Evolutionary conservation across 92 coral and sea anemone genomes (phyloP).

Genomic region (Meandrina meandrites): DNA sequence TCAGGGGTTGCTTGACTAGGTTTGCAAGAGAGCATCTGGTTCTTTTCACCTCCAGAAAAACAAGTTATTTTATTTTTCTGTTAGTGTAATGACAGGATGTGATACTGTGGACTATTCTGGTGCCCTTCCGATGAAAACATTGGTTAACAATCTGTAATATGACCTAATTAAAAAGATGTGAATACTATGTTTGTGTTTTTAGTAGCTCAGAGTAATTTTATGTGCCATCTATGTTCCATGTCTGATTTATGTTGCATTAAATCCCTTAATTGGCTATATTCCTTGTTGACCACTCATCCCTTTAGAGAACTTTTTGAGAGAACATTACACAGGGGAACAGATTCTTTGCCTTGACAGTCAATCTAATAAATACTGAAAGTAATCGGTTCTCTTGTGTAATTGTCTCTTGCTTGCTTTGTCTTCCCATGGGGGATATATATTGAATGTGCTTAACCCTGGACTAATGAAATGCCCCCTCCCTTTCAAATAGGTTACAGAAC

Average conservation of each 20-base stretch:
- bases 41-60: not conserved
- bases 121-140: conserved; percentile 9
- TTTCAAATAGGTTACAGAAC: no score
- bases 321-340: no score
- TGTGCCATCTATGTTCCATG: not conserved
- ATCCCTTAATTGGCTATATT: no score
- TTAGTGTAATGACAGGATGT: conserved; percentile 5
- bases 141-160: conserved; percentile 16
- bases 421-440: no score
- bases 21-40: not conserved
- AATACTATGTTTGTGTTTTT: conserved; percentile 24
- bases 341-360: no score
- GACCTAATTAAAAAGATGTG: conserved; percentile 38
- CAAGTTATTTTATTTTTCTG: not conserved
- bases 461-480: no score
- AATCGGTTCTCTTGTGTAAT: no score
- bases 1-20: not conserved
- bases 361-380: no score
- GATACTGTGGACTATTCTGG: not conserved
- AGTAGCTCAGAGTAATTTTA: not conserved
- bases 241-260: not conserved
- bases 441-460: no score
- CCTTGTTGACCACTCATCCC: no score
- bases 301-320: no score
- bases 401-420: no score